Base-by-base conservation (phyloP, 2,113 vertebrate species). In the Erpornis zantholeuca region DNA sequence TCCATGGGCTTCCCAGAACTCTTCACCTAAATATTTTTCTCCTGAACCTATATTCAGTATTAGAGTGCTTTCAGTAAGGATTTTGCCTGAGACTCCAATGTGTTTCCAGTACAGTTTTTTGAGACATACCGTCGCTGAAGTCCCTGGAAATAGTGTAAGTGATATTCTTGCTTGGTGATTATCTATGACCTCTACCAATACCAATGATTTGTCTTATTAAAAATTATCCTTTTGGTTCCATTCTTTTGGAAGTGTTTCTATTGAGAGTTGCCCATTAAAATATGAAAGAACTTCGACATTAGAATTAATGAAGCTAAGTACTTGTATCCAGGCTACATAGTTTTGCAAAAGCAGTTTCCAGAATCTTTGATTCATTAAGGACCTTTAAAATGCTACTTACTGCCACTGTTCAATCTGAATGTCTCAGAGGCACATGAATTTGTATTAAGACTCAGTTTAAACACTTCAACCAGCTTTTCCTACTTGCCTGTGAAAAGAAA, bases 191-290 rank as follows among this genome's bases (percentile, higher is more conserved):
- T 95, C 82, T 86, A 77, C 53, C 57, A 85, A 72, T 49, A 49
- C 3, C 36, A 79, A 38, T 88, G 61, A 45, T 0, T 2, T 40
- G 4, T 76, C 31, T 53, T 90, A 88, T 29, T 86, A 90, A 86
- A 92, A 94, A 61, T 63, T 88, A 88, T 77, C 71, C 38, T 86
- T 86, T 82, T 80, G 15, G 57, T 77, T 80, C 27, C 21, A 17
- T 92, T 82, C 18, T 88, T 85, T 90, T 83, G 59, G 31, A 94
- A 91, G 36, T 53, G 6, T 53, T 96, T 88, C 75, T n/a, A 38
- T 25, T 94, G 90, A 90, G 78, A 82, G 49, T 93, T 82, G 7
- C 16, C 45, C 16, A 87, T 94, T 95, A 93, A 93, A 94, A 90
- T 93, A 66, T 82, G 75, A 94, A 94, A 93, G 63, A 90, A 80